Evolutionary conservation across 2,113 vertebrate species (phyloP).

Genomic region (Chaetorhynchus papuensis): DNA sequence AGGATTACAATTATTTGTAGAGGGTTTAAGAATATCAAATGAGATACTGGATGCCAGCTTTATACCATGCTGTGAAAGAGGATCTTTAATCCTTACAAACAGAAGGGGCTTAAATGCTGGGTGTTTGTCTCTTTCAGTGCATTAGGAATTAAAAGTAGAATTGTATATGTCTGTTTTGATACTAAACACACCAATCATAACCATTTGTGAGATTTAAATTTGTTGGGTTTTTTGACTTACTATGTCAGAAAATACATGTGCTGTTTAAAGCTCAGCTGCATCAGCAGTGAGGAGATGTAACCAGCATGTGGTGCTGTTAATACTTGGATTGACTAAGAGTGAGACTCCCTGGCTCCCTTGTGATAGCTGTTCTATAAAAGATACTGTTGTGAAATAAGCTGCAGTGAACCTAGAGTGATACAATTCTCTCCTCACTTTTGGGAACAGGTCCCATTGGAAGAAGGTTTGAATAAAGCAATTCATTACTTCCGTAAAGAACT

Average conservation of each 20-base stretch:
- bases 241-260: background rate
- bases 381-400: background rate
- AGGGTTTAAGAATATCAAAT: background rate
- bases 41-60: background rate
- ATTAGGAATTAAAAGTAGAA: background rate
- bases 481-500: constrained; percentile 97
- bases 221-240: background rate
- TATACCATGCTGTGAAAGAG: background rate
- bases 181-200: background rate
- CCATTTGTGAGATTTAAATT: background rate
- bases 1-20: background rate
- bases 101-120: background rate
- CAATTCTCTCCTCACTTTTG: background rate
- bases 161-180: background rate
- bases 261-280: background rate
- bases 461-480: constrained; percentile 98
- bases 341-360: background rate
- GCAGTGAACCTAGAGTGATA: background rate
- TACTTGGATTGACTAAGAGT: background rate
- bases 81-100: background rate
- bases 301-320: constrained; percentile 1
- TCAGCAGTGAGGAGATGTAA: background rate
- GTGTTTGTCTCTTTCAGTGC: background rate
- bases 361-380: background rate
- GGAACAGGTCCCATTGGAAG: constrained; percentile 90